Evolutionary conservation across 2,113 vertebrate species (phyloP).

Genomic region (Mus pahari): DNA sequence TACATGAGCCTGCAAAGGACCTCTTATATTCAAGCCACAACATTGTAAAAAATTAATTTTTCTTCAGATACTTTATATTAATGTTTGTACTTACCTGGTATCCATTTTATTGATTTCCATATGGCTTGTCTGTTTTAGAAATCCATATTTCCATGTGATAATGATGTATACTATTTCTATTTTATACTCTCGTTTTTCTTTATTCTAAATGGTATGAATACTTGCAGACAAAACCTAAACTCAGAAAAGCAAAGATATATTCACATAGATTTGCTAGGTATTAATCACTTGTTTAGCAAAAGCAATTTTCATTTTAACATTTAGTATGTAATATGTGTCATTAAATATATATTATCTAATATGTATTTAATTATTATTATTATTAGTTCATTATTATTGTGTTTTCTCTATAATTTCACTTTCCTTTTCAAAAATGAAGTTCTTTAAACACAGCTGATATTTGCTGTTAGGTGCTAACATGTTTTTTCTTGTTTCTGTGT

Average conservation of each 20-base stretch:
- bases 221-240: not conserved
- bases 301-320: not conserved
- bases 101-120: slow-evolving; percentile 28
- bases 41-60: not conserved
- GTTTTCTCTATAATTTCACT: slow-evolving; percentile 31
- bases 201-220: slow-evolving; percentile 21
- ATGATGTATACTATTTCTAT: not conserved
- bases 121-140: slow-evolving; percentile 1
- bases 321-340: not conserved
- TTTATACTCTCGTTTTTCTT: slow-evolving; percentile 6
- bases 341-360: not conserved
- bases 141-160: slow-evolving; percentile 30
- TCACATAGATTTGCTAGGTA: not conserved
- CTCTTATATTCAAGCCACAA: not conserved
- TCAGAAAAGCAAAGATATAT: not conserved
- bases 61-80: slow-evolving; percentile 21
- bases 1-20: not conserved
- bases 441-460: not conserved
- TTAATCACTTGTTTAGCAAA: not conserved
- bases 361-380: too few species aligned
- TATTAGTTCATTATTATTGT: not conserved
- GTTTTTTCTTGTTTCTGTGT: not conserved
- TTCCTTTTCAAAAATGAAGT: slow-evolving; percentile 45
- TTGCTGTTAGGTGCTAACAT: not conserved
- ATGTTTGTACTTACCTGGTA: slow-evolving; percentile 30